Percentiles rank a stretch among this genome's conserved stretches.
Conservation (phyloP, 2,113 vertebrate species). For the Pseudopipra pipra region DNA sequence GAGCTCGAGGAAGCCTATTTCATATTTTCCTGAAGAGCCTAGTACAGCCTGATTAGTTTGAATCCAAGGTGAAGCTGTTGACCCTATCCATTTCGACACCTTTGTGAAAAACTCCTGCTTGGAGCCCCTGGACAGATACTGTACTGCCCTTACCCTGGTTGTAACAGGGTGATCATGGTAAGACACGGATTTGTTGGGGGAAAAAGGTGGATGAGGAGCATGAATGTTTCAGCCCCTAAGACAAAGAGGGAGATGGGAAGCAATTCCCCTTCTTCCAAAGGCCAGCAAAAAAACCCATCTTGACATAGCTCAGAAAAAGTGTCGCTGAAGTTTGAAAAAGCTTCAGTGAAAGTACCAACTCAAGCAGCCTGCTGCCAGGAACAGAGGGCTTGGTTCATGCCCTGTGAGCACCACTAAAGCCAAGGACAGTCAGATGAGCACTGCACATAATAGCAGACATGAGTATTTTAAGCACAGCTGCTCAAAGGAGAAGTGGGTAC, state of each 20-base stretch:
- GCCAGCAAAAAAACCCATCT: background rate
- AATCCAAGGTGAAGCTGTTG: rapidly evolving
- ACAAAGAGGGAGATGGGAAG: background rate
- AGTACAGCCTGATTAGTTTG: background rate
- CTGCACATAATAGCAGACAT: rapidly evolving
- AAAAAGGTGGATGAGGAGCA: background rate
- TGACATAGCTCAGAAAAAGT: background rate
- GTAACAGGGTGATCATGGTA: background rate
- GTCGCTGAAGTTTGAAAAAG: background rate
- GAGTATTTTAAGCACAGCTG: background rate
- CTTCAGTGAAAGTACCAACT: background rate
- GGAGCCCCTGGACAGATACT: background rate
- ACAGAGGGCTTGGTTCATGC: background rate
- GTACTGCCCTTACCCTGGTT: no score
- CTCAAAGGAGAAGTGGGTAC: background rate
- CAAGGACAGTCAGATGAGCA: background rate
- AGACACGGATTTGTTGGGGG: rapidly evolving
- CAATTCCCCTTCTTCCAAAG: background rate
- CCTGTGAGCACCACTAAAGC: background rate
- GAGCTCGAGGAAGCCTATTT: background rate
- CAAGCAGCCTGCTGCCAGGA: background rate
- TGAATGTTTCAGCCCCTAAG: background rate
- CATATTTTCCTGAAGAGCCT: background rate
- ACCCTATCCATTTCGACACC: background rate
- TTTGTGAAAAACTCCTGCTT: background rate